Conservation (phyloP, 2,888 invertebrate genomes). For the Eurytoma californica region DNA sequence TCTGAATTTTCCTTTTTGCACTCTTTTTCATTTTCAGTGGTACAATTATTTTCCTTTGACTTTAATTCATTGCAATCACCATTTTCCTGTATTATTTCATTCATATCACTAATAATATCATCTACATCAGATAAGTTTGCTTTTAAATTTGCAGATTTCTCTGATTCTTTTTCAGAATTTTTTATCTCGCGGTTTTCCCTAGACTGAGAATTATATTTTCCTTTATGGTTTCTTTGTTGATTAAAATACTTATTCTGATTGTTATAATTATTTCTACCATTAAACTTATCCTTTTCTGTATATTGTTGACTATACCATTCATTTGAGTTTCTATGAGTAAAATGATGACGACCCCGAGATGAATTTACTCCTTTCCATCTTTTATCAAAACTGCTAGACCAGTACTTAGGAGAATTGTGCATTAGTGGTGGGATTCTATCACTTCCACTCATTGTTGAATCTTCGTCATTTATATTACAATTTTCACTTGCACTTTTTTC, state of each 20-base stretch:
- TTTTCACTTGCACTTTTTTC: constrained; percentile 38
- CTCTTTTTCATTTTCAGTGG: constrained; percentile 15
- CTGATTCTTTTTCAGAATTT: constrained; percentile 23
- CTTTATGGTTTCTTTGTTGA: constrained; percentile 25
- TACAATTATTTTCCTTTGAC: constrained; percentile 25
- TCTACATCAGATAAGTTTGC: constrained; percentile 10
- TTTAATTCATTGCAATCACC: constrained; percentile 23
- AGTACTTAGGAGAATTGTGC: constrained; percentile 52
- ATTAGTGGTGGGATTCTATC: constrained; percentile 44
- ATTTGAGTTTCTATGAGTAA: constrained; percentile 32
- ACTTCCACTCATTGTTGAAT: constrained; percentile 52
- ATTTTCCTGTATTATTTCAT: constrained; percentile 39
- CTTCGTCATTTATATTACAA: constrained; percentile 40
- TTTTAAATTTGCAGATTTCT: constrained; percentile 29
- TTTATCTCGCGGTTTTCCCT: constrained; percentile 31
- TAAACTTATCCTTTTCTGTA: constrained; percentile 51
- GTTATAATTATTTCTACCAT: constrained; percentile 43
- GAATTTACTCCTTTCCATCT: constrained; percentile 51
- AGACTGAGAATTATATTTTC: constrained; percentile 15
- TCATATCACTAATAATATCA: constrained; percentile 3
- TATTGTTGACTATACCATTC: constrained; percentile 51
- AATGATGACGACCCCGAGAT: constrained; percentile 36
- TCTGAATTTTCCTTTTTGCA: constrained; percentile 9
- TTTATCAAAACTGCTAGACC: constrained; percentile 53
- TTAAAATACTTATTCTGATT: constrained; percentile 48